Evolutionary conservation across 2,797 vertebrate genomes (phyloP).

Genomic region (Tympanoctomys barrerae): DNA sequence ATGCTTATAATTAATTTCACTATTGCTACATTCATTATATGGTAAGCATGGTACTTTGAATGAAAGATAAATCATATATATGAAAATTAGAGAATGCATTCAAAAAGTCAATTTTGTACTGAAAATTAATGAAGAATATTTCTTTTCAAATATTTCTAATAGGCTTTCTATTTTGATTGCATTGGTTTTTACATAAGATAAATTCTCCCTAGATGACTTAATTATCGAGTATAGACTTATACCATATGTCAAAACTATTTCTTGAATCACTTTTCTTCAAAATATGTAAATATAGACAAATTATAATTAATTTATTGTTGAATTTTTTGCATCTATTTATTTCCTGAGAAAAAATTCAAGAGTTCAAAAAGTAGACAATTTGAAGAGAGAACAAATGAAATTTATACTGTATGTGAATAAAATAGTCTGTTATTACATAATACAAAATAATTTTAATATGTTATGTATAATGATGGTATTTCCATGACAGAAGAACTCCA

Average conservation of each 20-base stretch:
- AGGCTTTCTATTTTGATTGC: rapidly evolving
- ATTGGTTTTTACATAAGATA: neutral
- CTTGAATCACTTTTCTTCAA: neutral
- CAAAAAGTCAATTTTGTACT: neutral
- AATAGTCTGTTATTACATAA: neutral
- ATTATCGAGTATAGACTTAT: constrained; percentile 10
- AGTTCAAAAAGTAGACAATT: neutral
- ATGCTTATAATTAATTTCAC: neutral
- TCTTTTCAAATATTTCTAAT: neutral
- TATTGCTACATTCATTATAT: neutral
- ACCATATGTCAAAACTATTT: neutral
- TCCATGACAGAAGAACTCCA: neutral
- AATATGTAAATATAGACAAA: neutral
- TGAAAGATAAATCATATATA: neutral
- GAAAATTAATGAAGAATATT: neutral
- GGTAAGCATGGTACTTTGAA: neutral
- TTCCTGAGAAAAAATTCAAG: neutral
- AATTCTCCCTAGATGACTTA: neutral
- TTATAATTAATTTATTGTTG: neutral
- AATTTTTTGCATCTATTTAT: neutral
- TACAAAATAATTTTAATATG: neutral
- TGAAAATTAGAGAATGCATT: neutral
- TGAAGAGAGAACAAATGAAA: neutral
- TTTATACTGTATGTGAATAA: neutral
- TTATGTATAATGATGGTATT: neutral